Evolutionary conservation across 2,797 vertebrate species (phyloP).

Genomic region (Lepus oiostolus): DNA sequence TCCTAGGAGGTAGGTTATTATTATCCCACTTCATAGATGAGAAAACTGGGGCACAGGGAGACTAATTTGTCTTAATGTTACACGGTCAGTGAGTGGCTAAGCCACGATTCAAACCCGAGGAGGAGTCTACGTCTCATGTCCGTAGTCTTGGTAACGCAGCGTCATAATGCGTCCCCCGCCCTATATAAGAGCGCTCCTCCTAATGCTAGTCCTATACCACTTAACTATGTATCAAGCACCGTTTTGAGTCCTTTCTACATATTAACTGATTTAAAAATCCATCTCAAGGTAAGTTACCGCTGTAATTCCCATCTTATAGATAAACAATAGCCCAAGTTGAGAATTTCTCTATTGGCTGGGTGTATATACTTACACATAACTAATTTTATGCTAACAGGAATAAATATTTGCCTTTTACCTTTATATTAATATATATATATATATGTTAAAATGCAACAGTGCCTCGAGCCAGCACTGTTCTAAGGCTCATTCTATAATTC

Average conservation of each 20-base stretch:
- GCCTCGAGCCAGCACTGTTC: constrained; percentile 21
- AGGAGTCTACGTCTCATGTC: constrained; percentile 47
- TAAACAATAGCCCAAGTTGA: constrained; percentile 24
- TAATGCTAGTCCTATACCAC: constrained; percentile 24
- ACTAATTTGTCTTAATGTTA: constrained; percentile 63
- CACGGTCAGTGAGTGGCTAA: constrained; percentile 20
- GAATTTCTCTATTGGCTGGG: constrained; percentile 36
- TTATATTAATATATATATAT: constrained; percentile 20
- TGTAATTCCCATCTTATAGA: constrained; percentile 44
- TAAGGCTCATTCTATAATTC: constrained; percentile 21
- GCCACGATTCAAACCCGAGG: constrained; percentile 44
- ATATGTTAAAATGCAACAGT: neutral
- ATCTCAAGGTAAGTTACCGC: neutral
- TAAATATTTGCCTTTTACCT: constrained; percentile 19
- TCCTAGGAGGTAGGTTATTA: constrained; percentile 64
- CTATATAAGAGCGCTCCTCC: neutral
- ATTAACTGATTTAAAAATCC: constrained; percentile 30
- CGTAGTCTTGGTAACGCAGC: constrained; percentile 47
- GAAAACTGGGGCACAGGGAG: constrained; percentile 69
- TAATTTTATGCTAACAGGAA: constrained; percentile 62
- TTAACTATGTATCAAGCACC: neutral
- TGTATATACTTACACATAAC: constrained; percentile 52
- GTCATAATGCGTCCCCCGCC: neutral
- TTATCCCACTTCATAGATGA: constrained; percentile 72
- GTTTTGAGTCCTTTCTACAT: constrained; percentile 43